Evolutionary conservation across 35 echinoderm and acorn worm genomes (phyloP).

Genomic region (Lytechinus pictus): DNA sequence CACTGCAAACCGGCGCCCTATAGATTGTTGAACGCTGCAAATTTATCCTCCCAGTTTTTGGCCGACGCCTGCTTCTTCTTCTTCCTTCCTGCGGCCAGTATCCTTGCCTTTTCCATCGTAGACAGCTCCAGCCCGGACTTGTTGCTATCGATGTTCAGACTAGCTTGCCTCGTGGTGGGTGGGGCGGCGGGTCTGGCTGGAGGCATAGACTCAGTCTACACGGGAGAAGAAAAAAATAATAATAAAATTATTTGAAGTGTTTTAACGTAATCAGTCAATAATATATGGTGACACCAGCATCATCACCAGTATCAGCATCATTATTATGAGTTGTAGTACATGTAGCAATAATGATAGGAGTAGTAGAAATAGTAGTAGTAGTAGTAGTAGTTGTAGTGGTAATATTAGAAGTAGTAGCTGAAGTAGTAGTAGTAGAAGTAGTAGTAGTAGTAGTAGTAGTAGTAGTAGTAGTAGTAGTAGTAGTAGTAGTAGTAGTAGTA

Average conservation of each 20-base stretch:
- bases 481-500: too few relatives aligned
- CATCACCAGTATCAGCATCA: too few relatives aligned
- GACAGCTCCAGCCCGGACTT: slow-evolving; percentile 54
- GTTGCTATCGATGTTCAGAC: not conserved
- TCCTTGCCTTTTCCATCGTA: slow-evolving; percentile 73
- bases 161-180: not conserved
- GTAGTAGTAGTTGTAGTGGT: too few relatives aligned
- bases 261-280: too few relatives aligned
- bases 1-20: not conserved
- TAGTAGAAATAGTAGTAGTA: too few relatives aligned
- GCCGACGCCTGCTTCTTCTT: slow-evolving; percentile 73
- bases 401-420: too few relatives aligned
- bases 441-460: too few relatives aligned
- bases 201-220: not conserved
- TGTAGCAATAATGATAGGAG: too few relatives aligned
- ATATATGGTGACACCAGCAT: too few relatives aligned
- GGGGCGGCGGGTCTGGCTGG: slow-evolving; percentile 31
- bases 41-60: slow-evolving; percentile 67
- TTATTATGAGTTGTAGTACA: too few relatives aligned
- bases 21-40: slow-evolving; percentile 72
- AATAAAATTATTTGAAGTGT: not conserved
- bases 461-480: too few relatives aligned
- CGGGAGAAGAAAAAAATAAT: not conserved
- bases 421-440: too few relatives aligned
- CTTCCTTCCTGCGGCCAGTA: slow-evolving; percentile 57